phyloP scores from a whole-genome alignment of 2,888 invertebrate genomes.

The Eutolmus rufibarbis region DNA sequence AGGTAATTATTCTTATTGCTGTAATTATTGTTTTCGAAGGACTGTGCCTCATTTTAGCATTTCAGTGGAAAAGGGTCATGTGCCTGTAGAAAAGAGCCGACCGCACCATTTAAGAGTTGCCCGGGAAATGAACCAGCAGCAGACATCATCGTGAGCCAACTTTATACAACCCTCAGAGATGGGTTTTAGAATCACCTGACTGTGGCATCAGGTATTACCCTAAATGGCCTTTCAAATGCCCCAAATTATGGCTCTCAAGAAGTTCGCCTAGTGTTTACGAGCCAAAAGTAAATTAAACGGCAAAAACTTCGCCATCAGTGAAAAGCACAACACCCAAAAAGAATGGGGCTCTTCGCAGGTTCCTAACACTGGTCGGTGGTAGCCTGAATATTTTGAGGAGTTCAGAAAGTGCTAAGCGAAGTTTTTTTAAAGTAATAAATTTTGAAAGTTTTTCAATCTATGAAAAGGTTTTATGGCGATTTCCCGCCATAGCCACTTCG shows the following conservation, averaged over 20 bases:
- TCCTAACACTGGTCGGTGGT: neutral
- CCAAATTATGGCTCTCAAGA: constrained; percentile 8
- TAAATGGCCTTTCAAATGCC: constrained; percentile 13
- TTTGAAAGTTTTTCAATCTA: constrained; percentile 38
- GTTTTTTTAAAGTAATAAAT: constrained; percentile 24
- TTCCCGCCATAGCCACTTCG: neutral
- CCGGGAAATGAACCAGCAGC: neutral
- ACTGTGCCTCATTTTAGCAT: neutral
- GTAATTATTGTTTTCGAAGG: neutral
- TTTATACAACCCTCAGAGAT: neutral
- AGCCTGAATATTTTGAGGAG: neutral
- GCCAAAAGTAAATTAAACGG: constrained; percentile 28
- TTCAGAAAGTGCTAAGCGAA: neutral
- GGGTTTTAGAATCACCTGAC: constrained; percentile 1
- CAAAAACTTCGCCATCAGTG: constrained; percentile 20
- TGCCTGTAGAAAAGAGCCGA: neutral
- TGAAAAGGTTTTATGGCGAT: constrained; percentile 30
- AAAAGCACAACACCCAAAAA: neutral
- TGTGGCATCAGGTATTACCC: constrained; percentile 9
- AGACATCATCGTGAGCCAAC: neutral
- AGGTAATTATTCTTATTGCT: neutral
- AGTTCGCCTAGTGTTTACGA: constrained; percentile 23
- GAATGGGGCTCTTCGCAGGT: neutral
- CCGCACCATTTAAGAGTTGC: neutral
- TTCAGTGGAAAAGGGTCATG: neutral